Evolutionary conservation across 64 coral and sea anemone species (phyloP).

Genomic region (Acropora yongei): DNA sequence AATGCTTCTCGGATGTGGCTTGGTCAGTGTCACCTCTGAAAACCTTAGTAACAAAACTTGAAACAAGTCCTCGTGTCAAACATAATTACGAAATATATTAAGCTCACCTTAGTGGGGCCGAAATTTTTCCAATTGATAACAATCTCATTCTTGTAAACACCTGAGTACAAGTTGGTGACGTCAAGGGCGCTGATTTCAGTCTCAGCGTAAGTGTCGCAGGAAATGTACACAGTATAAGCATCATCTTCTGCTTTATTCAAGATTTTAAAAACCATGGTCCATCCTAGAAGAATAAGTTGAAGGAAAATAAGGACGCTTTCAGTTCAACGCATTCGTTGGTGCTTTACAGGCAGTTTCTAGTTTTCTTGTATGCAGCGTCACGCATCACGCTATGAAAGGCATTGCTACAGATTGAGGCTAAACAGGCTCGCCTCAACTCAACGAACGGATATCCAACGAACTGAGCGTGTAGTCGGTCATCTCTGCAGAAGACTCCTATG

Average conservation of each 20-base stretch:
- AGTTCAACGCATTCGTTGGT: no score
- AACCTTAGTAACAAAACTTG: background rate
- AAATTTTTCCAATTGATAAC: slow-evolving; percentile 12
- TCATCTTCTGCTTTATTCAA: background rate
- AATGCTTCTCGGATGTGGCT: no score
- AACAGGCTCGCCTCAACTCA: no score
- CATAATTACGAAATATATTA: background rate
- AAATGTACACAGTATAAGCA: background rate
- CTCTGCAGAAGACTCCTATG: no score
- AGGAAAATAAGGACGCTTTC: no score
- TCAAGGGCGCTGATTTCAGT: background rate
- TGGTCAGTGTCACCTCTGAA: no score
- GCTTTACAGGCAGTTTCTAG: no score
- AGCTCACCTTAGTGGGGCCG: background rate
- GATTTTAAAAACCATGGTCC: slow-evolving; percentile 51
- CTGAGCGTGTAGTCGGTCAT: no score
- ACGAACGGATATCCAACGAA: no score
- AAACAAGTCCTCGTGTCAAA: background rate
- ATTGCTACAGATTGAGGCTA: no score
- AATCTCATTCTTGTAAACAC: slow-evolving; percentile 41
- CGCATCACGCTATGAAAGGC: no score
- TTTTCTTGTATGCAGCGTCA: no score
- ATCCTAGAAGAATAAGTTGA: slow-evolving; percentile 4
- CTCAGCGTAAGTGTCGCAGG: background rate
- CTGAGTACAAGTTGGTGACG: background rate